These are phyloP conservation scores for Hartigia nigra DNA, from an alignment of 2,888 invertebrate genomes.

Conservation along the genomic window DNA sequence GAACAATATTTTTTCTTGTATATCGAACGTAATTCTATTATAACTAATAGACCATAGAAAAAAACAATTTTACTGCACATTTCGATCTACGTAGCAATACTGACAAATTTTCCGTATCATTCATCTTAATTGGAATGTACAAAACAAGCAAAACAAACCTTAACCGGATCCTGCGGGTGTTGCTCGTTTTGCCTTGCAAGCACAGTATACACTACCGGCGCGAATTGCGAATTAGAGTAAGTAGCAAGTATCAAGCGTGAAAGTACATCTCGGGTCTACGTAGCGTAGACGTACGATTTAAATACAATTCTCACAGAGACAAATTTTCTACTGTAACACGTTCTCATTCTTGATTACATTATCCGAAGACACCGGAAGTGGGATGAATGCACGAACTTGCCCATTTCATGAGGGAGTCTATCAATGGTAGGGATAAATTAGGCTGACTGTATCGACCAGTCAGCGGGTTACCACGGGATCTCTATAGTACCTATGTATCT, in stretches of 20 bases:
- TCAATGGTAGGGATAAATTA: not conserved
- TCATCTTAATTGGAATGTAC: not conserved
- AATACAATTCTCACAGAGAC: not conserved
- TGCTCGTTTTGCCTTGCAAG: not conserved
- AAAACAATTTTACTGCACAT: not conserved
- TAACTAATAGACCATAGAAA: too few species aligned
- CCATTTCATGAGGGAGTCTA: not conserved
- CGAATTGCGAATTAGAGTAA: not conserved
- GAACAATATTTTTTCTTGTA: not conserved
- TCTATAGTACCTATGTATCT: not conserved
- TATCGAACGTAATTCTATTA: too few species aligned
- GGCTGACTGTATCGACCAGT: constrained; percentile 4
- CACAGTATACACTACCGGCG: not conserved
- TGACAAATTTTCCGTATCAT: not conserved
- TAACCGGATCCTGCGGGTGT: not conserved
- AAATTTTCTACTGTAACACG: not conserved
- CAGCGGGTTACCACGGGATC: not conserved
- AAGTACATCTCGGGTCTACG: not conserved
- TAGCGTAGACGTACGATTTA: not conserved
- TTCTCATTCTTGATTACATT: not conserved
- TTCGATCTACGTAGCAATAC: not conserved
- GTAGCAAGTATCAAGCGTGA: not conserved
- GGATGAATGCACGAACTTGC: not conserved
- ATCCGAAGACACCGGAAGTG: not conserved
- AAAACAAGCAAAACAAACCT: not conserved